Percentiles rank a stretch among this genome's conserved stretches.
phyloP scores from a whole-genome alignment of 2,888 invertebrate genomes.

The Rotaria sp. region DNA sequence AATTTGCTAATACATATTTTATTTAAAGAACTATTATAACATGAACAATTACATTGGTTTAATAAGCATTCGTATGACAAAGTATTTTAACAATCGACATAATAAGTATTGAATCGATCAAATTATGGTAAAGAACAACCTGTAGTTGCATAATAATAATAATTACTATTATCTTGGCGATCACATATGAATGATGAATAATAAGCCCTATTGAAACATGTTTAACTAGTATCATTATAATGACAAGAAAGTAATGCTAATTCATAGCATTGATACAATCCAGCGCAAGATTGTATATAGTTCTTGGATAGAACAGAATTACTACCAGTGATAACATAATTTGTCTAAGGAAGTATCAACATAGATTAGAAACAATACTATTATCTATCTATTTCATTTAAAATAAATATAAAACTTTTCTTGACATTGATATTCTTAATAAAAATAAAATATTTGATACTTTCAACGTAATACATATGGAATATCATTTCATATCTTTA shows the following conservation, averaged over 20 bases:
- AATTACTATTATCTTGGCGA: not conserved
- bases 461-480: not conserved
- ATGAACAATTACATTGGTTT: not conserved
- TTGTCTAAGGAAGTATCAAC: not conserved
- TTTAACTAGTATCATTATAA: not conserved
- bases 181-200: not conserved
- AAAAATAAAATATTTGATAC: not conserved
- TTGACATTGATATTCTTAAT: not conserved
- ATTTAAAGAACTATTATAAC: not conserved
- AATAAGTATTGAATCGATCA: not conserved
- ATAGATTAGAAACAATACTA: not conserved
- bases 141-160: not conserved
- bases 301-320: not conserved
- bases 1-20: not conserved
- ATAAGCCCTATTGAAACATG: not conserved
- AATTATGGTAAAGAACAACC: not conserved
- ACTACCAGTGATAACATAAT: not conserved
- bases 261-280: not conserved
- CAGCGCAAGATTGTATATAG: not conserved
- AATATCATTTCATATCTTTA: not conserved
- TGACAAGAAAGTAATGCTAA: not conserved
- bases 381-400: not conserved
- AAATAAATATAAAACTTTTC: not conserved
- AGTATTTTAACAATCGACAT: not conserved
- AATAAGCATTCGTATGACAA: not conserved